A percentile compares a stretch with the other conserved stretches of the same genome.
Evolutionary conservation across 1,140 invertebrate genomes (phyloP).

Genomic region (Rhyacophila brunnea): DNA sequence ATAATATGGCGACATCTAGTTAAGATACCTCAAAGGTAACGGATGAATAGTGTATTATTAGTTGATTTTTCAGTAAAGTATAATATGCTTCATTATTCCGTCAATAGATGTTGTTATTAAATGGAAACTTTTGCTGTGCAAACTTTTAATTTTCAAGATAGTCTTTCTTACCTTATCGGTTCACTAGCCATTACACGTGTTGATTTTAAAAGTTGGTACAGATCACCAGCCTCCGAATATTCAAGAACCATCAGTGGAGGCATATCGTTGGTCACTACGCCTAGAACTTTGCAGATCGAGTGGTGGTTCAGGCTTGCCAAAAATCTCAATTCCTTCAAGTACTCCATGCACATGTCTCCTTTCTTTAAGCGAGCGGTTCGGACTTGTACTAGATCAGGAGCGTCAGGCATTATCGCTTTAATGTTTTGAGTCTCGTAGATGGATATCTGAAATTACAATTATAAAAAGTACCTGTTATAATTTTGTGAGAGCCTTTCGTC

Average conservation of each 20-base stretch:
- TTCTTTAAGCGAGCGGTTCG: conserved; percentile 42
- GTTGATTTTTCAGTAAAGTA: neutral
- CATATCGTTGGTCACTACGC: conserved; percentile 61
- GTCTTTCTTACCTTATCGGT: neutral
- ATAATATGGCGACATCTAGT: neutral
- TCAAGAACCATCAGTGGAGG: conserved; percentile 74
- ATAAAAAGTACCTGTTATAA: neutral
- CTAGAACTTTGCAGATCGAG: conserved; percentile 73
- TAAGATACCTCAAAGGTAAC: neutral
- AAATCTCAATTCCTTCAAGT: conserved; percentile 67
- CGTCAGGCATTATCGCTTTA: conserved; percentile 47
- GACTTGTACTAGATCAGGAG: conserved; percentile 54
- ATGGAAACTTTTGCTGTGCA: neutral
- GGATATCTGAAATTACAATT: conserved; percentile 48
- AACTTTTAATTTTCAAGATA: neutral
- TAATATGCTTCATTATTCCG: neutral
- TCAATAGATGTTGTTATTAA: neutral
- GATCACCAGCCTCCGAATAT: conserved; percentile 77
- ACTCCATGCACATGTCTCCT: conserved; percentile 46
- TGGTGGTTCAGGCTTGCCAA: conserved; percentile 71
- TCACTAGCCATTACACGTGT: neutral
- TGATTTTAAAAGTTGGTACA: conserved; percentile 59
- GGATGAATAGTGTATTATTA: neutral
- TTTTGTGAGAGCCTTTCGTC: no score
- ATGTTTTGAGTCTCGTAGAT: conserved; percentile 56